Percentiles rank a stretch among this genome's conserved stretches.
Conservation (phyloP, 2,888 invertebrate genomes). For the Nephrotoma flavescens region DNA sequence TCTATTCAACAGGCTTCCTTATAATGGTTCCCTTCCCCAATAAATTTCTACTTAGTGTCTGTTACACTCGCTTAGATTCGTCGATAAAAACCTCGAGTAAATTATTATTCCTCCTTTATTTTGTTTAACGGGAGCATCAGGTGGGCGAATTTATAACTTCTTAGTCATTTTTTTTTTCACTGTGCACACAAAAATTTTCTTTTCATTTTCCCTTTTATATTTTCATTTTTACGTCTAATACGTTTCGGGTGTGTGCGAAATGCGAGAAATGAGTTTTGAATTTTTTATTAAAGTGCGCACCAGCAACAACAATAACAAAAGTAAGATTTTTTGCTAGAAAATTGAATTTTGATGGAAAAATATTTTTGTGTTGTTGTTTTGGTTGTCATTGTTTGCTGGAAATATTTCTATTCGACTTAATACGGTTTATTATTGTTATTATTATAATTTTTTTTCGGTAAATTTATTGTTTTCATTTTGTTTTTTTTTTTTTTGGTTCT, state of each 20-base stretch:
- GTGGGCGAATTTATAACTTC: background rate
- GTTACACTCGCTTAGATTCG: background rate
- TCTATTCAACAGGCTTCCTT: background rate
- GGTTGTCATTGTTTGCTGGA: background rate
- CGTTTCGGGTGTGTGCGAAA: background rate
- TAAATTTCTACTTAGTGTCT: background rate
- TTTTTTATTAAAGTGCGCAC: background rate
- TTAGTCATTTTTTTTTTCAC: background rate
- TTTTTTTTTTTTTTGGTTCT: background rate
- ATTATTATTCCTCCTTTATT: background rate
- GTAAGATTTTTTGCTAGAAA: background rate
- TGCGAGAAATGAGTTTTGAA: background rate
- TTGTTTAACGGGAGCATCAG: background rate
- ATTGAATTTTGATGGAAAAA: background rate
- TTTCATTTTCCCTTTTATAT: background rate
- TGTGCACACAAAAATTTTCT: background rate
- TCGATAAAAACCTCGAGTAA: background rate
- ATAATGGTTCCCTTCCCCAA: background rate
- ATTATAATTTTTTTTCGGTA: background rate
- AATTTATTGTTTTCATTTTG: background rate
- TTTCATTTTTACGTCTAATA: background rate
- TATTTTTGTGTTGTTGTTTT: background rate
- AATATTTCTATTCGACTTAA: background rate
- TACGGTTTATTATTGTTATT: background rate
- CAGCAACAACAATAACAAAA: background rate